Percentiles rank a stretch among this genome's conserved stretches.
Conservation (phyloP, 1,140 invertebrate species). For the Laupala kohalensis region DNA sequence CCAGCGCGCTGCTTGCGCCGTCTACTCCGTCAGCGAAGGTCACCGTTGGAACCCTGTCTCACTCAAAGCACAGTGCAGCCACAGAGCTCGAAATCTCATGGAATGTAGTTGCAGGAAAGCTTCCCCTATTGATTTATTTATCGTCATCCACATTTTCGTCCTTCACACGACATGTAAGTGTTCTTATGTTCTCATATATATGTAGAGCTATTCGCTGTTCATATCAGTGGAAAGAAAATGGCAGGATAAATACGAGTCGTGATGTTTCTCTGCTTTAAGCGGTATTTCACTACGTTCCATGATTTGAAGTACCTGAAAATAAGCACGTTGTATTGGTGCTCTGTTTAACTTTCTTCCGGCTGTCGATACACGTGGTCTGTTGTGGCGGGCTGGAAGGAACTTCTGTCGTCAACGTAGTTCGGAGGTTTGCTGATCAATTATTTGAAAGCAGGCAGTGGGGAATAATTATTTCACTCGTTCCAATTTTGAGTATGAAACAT, state of each 20-base stretch:
- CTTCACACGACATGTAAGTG: background rate
- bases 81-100: background rate
- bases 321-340: background rate
- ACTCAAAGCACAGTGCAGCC: background rate
- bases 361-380: no score
- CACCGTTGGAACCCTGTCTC: background rate
- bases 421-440: no score
- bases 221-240: background rate
- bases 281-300: background rate
- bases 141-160: background rate
- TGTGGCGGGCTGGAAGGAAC: no score
- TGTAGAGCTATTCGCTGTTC: background rate
- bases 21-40: background rate
- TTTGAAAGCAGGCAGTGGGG: no score
- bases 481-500: no score
- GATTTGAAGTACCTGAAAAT: background rate
- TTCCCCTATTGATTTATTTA: background rate
- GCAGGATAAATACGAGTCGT: background rate
- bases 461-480: no score
- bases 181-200: no score
- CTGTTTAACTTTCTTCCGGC: background rate
- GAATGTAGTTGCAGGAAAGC: background rate
- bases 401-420: no score
- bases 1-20: no score
- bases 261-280: background rate